A percentile compares a stretch with the other conserved stretches of the same genome.
These are phyloP conservation scores for Hypothenemus hampei DNA, from an alignment of 1,140 invertebrate species.

Conservation along the genomic window DNA sequence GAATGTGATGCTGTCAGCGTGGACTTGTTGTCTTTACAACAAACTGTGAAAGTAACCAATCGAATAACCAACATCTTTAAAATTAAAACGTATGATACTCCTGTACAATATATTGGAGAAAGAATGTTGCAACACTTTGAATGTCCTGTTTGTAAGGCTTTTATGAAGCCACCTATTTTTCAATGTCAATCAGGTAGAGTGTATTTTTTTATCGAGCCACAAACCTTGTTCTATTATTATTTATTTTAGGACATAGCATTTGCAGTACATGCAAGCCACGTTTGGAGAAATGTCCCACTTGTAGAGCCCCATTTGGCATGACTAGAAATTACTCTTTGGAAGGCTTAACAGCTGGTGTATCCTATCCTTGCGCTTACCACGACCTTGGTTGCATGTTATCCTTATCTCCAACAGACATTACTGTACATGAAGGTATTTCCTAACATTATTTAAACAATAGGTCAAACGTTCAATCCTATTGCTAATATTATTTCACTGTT, in stretches of 20 bases:
- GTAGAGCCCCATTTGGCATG: slow-evolving; percentile 65
- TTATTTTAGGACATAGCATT: slow-evolving; percentile 75
- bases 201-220: too few relatives aligned
- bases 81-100: slow-evolving; percentile 24
- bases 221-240: too few relatives aligned
- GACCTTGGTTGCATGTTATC: slow-evolving; percentile 32
- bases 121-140: slow-evolving; percentile 46
- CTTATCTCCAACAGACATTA: slow-evolving; percentile 25
- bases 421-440: slow-evolving; percentile 33
- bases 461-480: too few relatives aligned
- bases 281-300: slow-evolving; percentile 65
- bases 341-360: slow-evolving; percentile 46
- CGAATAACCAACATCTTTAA: slow-evolving; percentile 31
- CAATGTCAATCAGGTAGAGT: slow-evolving; percentile 76
- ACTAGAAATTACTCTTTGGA: slow-evolving; percentile 75
- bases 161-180: slow-evolving; percentile 67
- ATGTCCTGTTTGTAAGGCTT: slow-evolving; percentile 71
- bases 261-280: slow-evolving; percentile 67
- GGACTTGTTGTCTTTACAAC: slow-evolving; percentile 29
- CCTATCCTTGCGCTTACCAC: slow-evolving; percentile 34
- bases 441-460: too few relatives aligned
- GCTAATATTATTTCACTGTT: too few relatives aligned
- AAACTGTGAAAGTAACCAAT: slow-evolving; percentile 27
- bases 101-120: slow-evolving; percentile 27
- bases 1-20: slow-evolving; percentile 28